Evolutionary conservation across 2,113 vertebrate genomes (phyloP).

Genomic region (Pomatorhinus ruficollis): DNA sequence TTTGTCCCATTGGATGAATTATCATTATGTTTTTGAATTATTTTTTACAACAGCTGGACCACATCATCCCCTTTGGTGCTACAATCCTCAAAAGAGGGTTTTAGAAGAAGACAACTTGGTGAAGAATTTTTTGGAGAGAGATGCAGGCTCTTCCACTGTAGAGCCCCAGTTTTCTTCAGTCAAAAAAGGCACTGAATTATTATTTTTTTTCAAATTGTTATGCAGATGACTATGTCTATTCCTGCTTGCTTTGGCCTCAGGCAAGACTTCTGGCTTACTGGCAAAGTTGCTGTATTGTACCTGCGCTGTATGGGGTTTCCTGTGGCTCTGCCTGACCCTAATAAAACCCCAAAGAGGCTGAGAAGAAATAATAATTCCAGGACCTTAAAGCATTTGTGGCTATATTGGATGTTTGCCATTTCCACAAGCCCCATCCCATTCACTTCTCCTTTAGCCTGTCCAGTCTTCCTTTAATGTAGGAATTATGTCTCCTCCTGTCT

Average conservation of each 20-base stretch:
- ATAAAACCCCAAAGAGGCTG: background rate
- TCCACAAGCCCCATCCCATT: background rate
- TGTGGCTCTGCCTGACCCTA: conserved; percentile 21
- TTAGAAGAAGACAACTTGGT: background rate
- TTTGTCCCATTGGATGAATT: background rate
- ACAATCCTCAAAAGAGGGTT: background rate
- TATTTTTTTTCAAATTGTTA: background rate
- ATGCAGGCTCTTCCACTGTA: background rate
- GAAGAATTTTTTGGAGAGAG: background rate
- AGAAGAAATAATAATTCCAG: conserved; percentile 35
- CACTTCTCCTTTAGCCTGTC: background rate
- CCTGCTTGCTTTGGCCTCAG: conserved; percentile 7
- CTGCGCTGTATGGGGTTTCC: background rate
- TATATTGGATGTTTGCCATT: conserved; percentile 8
- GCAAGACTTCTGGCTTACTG: conserved; percentile 29
- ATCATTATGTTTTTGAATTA: background rate
- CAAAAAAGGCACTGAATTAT: background rate
- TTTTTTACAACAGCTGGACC: background rate
- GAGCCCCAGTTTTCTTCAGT: background rate
- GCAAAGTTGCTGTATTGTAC: background rate
- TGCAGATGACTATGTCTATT: background rate
- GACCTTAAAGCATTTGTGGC: background rate
- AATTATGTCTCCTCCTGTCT: background rate
- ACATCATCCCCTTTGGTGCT: background rate
- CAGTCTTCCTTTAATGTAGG: background rate